Evolutionary conservation across 2,797 vertebrate species (phyloP).

Genomic region (Tauraco hartlaubi): DNA sequence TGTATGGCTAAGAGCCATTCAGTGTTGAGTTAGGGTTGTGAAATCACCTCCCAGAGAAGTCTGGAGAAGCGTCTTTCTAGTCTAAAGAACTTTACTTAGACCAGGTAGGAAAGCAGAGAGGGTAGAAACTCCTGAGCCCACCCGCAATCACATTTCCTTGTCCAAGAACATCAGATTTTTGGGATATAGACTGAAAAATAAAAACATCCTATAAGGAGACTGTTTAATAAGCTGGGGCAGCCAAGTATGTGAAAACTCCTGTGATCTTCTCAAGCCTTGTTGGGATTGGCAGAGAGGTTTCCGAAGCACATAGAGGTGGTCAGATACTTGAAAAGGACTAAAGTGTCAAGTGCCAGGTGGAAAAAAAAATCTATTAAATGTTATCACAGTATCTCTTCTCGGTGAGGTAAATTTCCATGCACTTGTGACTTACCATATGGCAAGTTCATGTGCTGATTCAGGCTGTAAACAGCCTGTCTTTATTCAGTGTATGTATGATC

Average conservation of each 20-base stretch:
- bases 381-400: slow-evolving; percentile 40
- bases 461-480: background rate
- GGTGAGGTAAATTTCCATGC: slow-evolving; percentile 33
- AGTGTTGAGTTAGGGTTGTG: background rate
- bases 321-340: slow-evolving; percentile 55
- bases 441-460: background rate
- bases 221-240: slow-evolving; percentile 65
- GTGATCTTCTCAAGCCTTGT: slow-evolving; percentile 68
- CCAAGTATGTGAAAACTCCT: slow-evolving; percentile 72
- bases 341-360: slow-evolving; percentile 37
- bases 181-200: slow-evolving; percentile 75
- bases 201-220: slow-evolving; percentile 78
- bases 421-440: background rate
- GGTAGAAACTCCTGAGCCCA: slow-evolving; percentile 58
- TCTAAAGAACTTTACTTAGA: slow-evolving; percentile 11
- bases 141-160: slow-evolving; percentile 64
- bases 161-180: slow-evolving; percentile 78
- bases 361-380: slow-evolving; percentile 30
- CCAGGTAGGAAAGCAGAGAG: slow-evolving; percentile 35
- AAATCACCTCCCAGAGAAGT: slow-evolving; percentile 1
- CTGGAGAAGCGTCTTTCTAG: background rate
- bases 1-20: background rate
- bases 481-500: background rate
- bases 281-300: slow-evolving; percentile 70
- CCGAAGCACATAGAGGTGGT: slow-evolving; percentile 61